Conservation (phyloP, 1,140 invertebrate genomes). For the Solenopsis fugax region DNA sequence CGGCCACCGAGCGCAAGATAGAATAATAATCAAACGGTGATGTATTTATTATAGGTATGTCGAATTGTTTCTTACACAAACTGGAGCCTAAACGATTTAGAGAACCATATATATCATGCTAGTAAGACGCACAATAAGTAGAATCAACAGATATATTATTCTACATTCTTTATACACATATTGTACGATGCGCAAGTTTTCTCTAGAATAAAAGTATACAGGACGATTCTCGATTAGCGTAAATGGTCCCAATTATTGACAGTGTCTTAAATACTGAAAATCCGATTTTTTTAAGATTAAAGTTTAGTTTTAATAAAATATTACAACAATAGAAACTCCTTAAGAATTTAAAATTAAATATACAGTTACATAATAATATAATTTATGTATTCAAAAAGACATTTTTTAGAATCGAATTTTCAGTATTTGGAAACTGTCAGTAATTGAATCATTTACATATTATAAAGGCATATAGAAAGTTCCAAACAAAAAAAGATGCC, state of each 20-base stretch:
- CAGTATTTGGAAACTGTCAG: no score
- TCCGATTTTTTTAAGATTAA: no score
- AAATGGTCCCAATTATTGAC: no score
- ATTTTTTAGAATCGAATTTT: no score
- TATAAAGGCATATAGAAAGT: not conserved
- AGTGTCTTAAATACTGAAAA: no score
- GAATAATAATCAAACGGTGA: slow-evolving; percentile 44
- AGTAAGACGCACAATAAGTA: slow-evolving; percentile 52
- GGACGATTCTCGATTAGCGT: slow-evolving; percentile 12
- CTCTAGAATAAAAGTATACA: slow-evolving; percentile 9
- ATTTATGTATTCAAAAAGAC: no score
- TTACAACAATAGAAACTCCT: no score
- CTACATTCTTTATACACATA: slow-evolving; percentile 67
- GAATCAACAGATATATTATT: slow-evolving; percentile 46
- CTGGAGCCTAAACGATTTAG: slow-evolving; percentile 43
- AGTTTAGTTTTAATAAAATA: no score
- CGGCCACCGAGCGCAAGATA: slow-evolving; percentile 41
- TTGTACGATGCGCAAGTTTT: slow-evolving; percentile 60
- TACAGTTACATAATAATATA: no score
- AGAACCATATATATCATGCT: slow-evolving; percentile 17
- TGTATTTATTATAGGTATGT: slow-evolving; percentile 42
- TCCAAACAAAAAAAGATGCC: not conserved
- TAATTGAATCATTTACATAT: not conserved
- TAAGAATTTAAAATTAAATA: no score
- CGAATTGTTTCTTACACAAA: slow-evolving; percentile 45